These are phyloP conservation scores for Furcifer pardalis DNA, from an alignment of 2,797 vertebrate species.

Conservation along the genomic window DNA sequence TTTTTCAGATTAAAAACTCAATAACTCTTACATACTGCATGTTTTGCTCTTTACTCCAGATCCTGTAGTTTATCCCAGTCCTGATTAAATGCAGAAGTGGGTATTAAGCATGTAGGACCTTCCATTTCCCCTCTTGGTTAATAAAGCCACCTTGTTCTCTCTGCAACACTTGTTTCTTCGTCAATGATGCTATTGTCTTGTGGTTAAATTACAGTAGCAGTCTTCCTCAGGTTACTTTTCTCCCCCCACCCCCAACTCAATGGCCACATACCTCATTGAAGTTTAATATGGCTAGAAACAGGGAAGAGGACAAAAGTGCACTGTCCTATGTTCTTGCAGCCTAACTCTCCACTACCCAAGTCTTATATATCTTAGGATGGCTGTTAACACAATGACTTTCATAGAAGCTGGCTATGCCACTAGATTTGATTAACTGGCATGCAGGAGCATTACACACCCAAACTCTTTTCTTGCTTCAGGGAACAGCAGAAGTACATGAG, in stretches of 20 bases:
- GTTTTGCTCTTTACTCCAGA: neutral
- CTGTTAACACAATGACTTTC: neutral
- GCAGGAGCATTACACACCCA: neutral
- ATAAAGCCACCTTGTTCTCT: conserved; percentile 43
- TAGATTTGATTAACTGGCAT: neutral
- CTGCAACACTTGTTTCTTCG: conserved; percentile 43
- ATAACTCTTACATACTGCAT: conserved; percentile 8
- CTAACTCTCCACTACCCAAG: neutral
- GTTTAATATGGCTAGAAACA: conserved; percentile 13
- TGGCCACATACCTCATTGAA: conserved; percentile 26
- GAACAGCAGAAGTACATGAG: neutral
- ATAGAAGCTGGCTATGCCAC: neutral
- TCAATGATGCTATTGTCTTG: conserved; percentile 51
- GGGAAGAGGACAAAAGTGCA: neutral
- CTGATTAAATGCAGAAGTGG: neutral
- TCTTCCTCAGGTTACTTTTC: conserved; percentile 39
- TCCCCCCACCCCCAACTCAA: conserved; percentile 31
- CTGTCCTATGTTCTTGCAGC: neutral
- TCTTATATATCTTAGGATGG: neutral
- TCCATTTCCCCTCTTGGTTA: neutral
- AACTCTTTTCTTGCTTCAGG: neutral
- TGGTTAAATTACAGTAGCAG: conserved; percentile 34
- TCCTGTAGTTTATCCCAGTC: neutral
- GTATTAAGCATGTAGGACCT: neutral
- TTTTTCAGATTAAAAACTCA: conserved; percentile 31